Evolutionary conservation across 1,140 invertebrate species (phyloP).

Genomic region (Euschistus heros): DNA sequence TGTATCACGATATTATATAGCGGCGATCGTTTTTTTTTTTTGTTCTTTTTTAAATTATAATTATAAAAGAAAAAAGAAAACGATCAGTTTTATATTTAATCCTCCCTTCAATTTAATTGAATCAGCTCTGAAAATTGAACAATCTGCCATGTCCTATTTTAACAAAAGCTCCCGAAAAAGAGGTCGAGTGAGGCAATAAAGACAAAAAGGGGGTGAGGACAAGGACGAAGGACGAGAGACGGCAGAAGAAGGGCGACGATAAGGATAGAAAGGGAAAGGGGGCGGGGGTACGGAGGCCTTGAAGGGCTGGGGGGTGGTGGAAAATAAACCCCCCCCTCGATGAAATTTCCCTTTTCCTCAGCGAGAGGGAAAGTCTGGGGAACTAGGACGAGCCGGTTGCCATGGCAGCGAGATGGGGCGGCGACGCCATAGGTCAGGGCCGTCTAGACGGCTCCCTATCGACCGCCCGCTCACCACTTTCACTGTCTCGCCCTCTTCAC

Average conservation of each 20-base stretch:
- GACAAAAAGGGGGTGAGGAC: too few relatives aligned
- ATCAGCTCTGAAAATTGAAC: too few relatives aligned
- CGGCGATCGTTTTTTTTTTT: too few relatives aligned
- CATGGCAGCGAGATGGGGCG: neutral
- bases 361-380: slow-evolving; percentile 5
- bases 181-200: too few relatives aligned
- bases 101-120: too few relatives aligned
- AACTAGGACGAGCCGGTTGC: slow-evolving; percentile 14
- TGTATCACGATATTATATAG: too few relatives aligned
- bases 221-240: too few relatives aligned
- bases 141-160: too few relatives aligned
- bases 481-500: neutral
- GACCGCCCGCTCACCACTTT: neutral
- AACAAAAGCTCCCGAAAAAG: too few relatives aligned
- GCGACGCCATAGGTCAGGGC: slow-evolving; percentile 14
- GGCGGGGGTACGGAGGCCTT: neutral
- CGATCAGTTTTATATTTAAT: too few relatives aligned
- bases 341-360: slow-evolving; percentile 10
- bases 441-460: slow-evolving; percentile 5
- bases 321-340: slow-evolving; percentile 4
- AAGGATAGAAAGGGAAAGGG: slow-evolving; percentile 9
- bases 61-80: too few relatives aligned
- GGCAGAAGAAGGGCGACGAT: neutral
- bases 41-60: too few relatives aligned
- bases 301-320: neutral